Conservation (phyloP, 2,888 invertebrate species). For the Mycalesis mineus region DNA sequence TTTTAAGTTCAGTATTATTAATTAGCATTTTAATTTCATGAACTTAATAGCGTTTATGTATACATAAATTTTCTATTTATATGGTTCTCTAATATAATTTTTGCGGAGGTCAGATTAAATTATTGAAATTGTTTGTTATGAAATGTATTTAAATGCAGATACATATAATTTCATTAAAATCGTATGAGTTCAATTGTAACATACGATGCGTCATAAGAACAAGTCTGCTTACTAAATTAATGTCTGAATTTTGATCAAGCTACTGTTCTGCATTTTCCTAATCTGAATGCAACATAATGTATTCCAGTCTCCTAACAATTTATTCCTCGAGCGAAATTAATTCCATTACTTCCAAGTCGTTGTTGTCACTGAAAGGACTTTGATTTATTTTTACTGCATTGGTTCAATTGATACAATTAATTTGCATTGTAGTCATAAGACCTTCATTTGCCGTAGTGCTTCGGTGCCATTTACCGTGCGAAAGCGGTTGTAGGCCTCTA, state of each 20-base stretch:
- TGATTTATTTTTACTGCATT: background rate
- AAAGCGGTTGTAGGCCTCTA: constrained; percentile 38
- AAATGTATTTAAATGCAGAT: no score
- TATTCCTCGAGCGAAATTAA: background rate
- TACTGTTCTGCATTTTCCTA: background rate
- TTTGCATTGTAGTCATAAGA: constrained; percentile 4
- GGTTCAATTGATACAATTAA: constrained; percentile 7
- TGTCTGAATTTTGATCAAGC: background rate
- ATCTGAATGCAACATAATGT: background rate
- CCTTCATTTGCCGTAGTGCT: background rate
- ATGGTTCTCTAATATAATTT: no score
- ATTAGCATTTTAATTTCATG: no score
- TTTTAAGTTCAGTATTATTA: no score
- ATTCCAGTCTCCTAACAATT: background rate
- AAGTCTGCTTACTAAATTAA: no score
- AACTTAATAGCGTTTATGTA: no score
- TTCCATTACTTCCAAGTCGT: background rate
- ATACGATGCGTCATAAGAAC: no score
- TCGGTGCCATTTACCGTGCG: constrained; percentile 24
- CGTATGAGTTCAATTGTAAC: no score
- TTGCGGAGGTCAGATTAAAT: no score
- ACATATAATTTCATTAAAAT: no score
- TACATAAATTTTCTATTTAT: no score
- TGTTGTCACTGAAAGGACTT: background rate
- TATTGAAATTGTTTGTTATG: no score